phyloP scores from a whole-genome alignment of 2,797 vertebrate species.

The Enteromius radiatus region DNA sequence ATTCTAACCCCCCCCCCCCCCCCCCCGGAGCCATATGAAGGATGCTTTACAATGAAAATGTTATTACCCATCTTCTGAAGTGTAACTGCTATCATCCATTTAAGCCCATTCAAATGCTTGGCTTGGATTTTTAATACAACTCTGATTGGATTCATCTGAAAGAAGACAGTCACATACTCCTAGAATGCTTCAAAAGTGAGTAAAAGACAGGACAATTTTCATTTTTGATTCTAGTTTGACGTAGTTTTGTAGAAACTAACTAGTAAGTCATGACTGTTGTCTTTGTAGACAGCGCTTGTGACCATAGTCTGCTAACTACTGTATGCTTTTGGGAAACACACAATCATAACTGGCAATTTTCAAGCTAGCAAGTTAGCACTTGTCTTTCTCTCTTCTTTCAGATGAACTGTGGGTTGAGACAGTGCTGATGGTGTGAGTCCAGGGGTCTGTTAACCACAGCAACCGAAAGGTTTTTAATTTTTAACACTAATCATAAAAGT shows the following conservation, averaged over 20 bases:
- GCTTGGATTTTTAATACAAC: too few species aligned
- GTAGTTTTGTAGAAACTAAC: background rate
- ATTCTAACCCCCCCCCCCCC: too few species aligned
- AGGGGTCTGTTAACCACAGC: background rate
- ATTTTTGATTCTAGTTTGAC: background rate
- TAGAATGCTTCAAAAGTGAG: too few species aligned
- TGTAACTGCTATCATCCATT: too few species aligned
- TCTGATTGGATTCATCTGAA: too few species aligned
- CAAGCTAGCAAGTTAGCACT: background rate
- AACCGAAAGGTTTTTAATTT: slow-evolving; percentile 10
- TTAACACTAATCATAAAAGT: background rate
- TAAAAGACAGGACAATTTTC: too few species aligned
- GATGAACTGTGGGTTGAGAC: background rate
- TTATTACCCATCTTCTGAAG: too few species aligned
- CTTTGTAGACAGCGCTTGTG: background rate
- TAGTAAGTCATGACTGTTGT: background rate
- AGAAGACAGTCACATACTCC: too few species aligned
- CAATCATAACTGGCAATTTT: background rate
- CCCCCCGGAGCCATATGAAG: too few species aligned
- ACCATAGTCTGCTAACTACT: background rate
- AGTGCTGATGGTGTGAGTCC: background rate
- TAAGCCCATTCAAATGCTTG: too few species aligned
- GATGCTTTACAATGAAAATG: too few species aligned
- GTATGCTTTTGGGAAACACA: background rate
- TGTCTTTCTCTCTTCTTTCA: too few species aligned